Evolutionary conservation across 1,140 invertebrate species (phyloP), one percentile per base, ranked within the genome.

Genomic region (Trichonephila clavata): DNA sequence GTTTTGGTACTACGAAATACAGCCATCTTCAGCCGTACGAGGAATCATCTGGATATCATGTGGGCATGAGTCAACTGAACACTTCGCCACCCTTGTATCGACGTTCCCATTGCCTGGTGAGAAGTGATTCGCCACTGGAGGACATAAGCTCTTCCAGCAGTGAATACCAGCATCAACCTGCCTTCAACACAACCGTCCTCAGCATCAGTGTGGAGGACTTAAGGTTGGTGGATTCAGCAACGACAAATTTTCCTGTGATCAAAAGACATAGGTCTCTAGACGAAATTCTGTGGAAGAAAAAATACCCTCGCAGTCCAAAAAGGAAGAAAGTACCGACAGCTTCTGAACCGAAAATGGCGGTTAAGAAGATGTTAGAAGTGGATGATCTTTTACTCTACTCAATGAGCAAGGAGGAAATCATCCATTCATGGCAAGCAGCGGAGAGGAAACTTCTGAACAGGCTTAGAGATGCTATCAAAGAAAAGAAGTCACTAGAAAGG

Each of bases 341-440:
- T 61, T 92, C 90, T 2, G 91, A 92, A 84, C 91, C 91, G 5
- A 92, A 65, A 27, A 92, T 92, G 83, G 71, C 90, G 6, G 68
- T 80, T 24, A 87, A 50, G 50, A 39, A 57, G 27, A 63, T 61
- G 86, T 10, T 84, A 60, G 80, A 90, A 32, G 83, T 94, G 18
- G 94, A 95, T 20, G 94, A 95, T 50, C 86, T 95, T 18, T 32
- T 94, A 27, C 68, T 95, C 1, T 92, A 94, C 14, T 94, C 95
- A 13, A 94, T 97, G 90, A 97, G 96, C 57, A 97, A 97, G 95
- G 97, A 97, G 71, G 97, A 97, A 95, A 95, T 98, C 18, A 96
- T 97, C 88, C 95, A 96, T 90, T 95, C 97, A 93, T 98, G 97
- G 97, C 96, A 97, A 94, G 97, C 97, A 94, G 97, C 97, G 18